Percentiles rank a stretch among this genome's conserved stretches.
These are phyloP conservation scores for Eupithecia pulchellata DNA, from an alignment of 2,888 invertebrate genomes.

Conservation along the genomic window DNA sequence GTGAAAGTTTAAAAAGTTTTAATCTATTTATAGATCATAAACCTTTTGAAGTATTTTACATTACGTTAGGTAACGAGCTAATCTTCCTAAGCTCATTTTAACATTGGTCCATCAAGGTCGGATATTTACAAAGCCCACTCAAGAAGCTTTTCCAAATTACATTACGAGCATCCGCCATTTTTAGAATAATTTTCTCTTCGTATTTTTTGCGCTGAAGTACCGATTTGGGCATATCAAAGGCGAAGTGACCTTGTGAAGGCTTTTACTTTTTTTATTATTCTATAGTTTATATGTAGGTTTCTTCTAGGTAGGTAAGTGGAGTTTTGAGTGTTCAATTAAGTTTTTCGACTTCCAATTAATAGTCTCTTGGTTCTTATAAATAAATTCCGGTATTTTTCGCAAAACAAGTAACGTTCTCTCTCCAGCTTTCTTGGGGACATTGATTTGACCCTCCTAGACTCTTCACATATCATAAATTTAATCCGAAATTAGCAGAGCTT, in stretches of 20 bases:
- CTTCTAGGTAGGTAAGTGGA: not conserved
- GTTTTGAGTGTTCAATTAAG: not conserved
- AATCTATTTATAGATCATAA: too few relatives aligned
- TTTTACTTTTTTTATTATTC: not conserved
- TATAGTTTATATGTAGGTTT: not conserved
- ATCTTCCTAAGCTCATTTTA: slow-evolving; percentile 65
- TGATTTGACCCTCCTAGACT: not conserved
- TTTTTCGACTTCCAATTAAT: not conserved
- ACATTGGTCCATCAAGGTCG: slow-evolving; percentile 50
- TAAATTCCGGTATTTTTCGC: too few relatives aligned
- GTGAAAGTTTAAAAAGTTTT: too few relatives aligned
- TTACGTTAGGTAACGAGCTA: slow-evolving; percentile 72
- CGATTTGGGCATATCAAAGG: slow-evolving; percentile 33
- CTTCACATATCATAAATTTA: not conserved
- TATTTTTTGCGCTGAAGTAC: slow-evolving; percentile 33
- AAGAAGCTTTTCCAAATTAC: slow-evolving; percentile 61
- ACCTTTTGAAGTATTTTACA: slow-evolving; percentile 70
- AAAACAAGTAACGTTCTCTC: too few relatives aligned
- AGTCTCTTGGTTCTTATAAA: too few relatives aligned
- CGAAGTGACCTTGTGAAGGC: slow-evolving; percentile 16
- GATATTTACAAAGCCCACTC: slow-evolving; percentile 60
- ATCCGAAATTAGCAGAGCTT: not conserved
- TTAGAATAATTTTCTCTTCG: slow-evolving; percentile 38
- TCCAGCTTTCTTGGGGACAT: not conserved
- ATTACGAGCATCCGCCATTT: slow-evolving; percentile 51